phyloP scores from a whole-genome alignment of 1,140 invertebrate species.

The Ridgeia piscesae region DNA sequence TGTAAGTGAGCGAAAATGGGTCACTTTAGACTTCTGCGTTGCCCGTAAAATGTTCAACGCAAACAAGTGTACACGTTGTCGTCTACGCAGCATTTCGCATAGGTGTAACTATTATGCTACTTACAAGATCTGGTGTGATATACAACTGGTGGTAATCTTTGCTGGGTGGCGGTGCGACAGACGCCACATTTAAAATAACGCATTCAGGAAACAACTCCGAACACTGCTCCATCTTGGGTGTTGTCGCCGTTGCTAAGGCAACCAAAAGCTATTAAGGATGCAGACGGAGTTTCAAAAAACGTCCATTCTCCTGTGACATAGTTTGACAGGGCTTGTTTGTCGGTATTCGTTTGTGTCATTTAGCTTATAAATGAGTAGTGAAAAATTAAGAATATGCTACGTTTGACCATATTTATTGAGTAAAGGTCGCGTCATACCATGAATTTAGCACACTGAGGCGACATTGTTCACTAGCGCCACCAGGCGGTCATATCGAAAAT shows the following conservation, averaged over 20 bases:
- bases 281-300: not conserved
- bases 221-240: not conserved
- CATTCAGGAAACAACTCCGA: not conserved
- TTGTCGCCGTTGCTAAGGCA: constrained; percentile 1
- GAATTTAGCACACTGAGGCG: no score
- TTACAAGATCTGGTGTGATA: constrained; percentile 3
- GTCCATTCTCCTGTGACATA: not conserved
- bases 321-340: no score
- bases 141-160: constrained; percentile 22
- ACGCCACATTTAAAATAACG: constrained; percentile 12
- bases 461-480: no score
- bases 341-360: not conserved
- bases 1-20: not conserved
- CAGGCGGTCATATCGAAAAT: no score
- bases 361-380: not conserved
- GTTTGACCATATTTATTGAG: not conserved
- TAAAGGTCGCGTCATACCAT: no score
- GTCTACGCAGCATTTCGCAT: not conserved
- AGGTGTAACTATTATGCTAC: not conserved
- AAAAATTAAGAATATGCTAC: not conserved
- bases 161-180: constrained; percentile 20
- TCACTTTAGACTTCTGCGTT: not conserved
- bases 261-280: not conserved
- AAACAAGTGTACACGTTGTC: not conserved
- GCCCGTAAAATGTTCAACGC: not conserved